phyloP scores from a whole-genome alignment of 1,140 invertebrate species.

The Liolophura sinensis region DNA sequence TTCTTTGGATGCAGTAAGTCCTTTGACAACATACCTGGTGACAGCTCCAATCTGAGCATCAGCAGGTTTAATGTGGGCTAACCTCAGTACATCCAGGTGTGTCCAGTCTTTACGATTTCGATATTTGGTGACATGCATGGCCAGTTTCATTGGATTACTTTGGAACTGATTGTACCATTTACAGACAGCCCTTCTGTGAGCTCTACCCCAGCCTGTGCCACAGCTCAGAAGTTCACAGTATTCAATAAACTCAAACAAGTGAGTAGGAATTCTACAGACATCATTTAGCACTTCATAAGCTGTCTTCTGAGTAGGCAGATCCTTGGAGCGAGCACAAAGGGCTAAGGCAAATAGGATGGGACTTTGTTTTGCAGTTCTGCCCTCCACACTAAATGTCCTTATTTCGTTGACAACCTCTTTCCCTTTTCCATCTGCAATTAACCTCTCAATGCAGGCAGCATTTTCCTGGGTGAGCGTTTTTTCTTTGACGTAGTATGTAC shows the following conservation, averaged over 20 bases:
- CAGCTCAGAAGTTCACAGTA: constrained; percentile 32
- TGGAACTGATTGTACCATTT: constrained; percentile 65
- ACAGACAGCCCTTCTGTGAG: constrained; percentile 65
- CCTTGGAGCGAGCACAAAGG: constrained; percentile 43
- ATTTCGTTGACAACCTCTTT: constrained; percentile 45
- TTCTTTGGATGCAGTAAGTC: constrained; percentile 58
- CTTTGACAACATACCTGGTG: constrained; percentile 39
- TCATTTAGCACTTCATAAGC: constrained; percentile 34
- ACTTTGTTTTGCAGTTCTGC: constrained; percentile 51
- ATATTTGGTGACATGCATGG: constrained; percentile 68
- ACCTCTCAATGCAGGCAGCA: constrained; percentile 35
- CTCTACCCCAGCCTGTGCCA: constrained; percentile 65
- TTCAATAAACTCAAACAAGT: constrained; percentile 56
- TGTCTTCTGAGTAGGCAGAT: constrained; percentile 32
- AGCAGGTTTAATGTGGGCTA: constrained; percentile 65
- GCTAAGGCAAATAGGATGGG: constrained; percentile 52
- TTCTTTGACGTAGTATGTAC: constrained; percentile 44
- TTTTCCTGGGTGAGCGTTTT: constrained; percentile 47
- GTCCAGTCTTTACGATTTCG: constrained; percentile 68
- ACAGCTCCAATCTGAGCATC: constrained; percentile 24
- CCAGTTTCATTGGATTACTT: constrained; percentile 64
- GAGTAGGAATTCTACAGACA: constrained; percentile 58
- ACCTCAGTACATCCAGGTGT: constrained; percentile 70
- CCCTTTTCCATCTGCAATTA: constrained; percentile 47
- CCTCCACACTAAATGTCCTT: constrained; percentile 42